These are phyloP conservation scores for Sardina pilchardus DNA, from an alignment of 2,113 vertebrate species.

Conservation along the genomic window DNA sequence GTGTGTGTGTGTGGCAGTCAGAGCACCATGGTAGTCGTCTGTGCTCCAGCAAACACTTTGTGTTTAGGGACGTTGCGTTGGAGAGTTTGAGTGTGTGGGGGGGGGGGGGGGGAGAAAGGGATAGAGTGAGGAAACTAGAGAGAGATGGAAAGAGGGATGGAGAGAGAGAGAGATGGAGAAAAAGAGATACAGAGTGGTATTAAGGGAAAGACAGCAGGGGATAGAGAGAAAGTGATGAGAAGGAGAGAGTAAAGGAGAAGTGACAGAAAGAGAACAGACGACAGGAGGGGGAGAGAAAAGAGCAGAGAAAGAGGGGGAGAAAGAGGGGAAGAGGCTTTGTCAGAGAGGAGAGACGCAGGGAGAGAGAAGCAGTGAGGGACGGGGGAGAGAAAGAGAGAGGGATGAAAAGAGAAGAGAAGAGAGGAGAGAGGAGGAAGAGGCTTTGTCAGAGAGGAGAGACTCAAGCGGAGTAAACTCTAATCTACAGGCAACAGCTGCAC, in stretches of 20 bases:
- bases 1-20: not conserved
- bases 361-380: not conserved
- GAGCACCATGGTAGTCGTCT: not conserved
- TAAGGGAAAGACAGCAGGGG: not conserved
- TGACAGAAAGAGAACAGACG: not conserved
- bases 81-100: not conserved
- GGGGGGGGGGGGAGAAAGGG: not conserved
- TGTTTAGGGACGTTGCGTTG: not conserved
- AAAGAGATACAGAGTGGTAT: not conserved
- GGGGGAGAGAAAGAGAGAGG: not conserved
- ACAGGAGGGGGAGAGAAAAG: not conserved
- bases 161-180: not conserved
- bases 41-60: not conserved
- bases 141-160: not conserved
- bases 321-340: not conserved
- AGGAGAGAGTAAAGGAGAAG: not conserved
- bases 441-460: not conserved
- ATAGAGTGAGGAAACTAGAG: not conserved
- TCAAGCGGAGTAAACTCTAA: not conserved
- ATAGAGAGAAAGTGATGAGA: not conserved
- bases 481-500: not conserved
- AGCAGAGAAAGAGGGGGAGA: not conserved
- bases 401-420: not conserved
- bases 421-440: not conserved
- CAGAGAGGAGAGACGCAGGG: not conserved